phyloP scores from a whole-genome alignment of 2,113 vertebrate species.

The Elephas maximus region DNA sequence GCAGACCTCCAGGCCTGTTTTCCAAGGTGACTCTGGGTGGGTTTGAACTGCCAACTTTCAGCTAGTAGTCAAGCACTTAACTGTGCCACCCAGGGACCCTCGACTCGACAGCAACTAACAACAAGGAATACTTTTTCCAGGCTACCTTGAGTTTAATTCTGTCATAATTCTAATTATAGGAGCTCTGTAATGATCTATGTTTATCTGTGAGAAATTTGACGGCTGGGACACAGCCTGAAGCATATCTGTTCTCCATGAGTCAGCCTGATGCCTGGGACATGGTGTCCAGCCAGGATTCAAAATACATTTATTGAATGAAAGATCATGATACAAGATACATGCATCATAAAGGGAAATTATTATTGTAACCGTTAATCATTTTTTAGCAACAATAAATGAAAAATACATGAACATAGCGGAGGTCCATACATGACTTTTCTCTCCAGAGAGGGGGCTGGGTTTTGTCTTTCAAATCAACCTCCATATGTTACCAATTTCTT shows the following conservation, averaged over 20 bases:
- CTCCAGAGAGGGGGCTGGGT: too few species aligned
- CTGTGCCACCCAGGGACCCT: background rate
- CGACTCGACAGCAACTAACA: background rate
- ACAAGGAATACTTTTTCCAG: background rate
- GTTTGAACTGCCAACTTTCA: too few species aligned
- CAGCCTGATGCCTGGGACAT: background rate
- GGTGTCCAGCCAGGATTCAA: background rate
- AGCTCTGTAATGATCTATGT: background rate
- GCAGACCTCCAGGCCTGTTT: too few species aligned
- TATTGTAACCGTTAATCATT: background rate
- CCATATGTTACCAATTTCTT: background rate
- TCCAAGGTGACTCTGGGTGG: too few species aligned
- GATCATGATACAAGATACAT: too few species aligned
- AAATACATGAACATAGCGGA: background rate
- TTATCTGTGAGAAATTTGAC: background rate
- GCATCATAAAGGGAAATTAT: background rate
- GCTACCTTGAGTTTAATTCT: background rate
- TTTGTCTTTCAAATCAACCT: background rate
- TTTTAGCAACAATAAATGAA: background rate
- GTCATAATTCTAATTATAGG: background rate
- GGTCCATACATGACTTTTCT: background rate
- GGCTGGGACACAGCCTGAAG: background rate
- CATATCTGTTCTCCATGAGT: background rate
- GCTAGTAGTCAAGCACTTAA: background rate
- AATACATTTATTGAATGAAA: background rate